Evolutionary conservation across 2,113 vertebrate genomes (phyloP).

Genomic region (Aptenodytes forsteri): DNA sequence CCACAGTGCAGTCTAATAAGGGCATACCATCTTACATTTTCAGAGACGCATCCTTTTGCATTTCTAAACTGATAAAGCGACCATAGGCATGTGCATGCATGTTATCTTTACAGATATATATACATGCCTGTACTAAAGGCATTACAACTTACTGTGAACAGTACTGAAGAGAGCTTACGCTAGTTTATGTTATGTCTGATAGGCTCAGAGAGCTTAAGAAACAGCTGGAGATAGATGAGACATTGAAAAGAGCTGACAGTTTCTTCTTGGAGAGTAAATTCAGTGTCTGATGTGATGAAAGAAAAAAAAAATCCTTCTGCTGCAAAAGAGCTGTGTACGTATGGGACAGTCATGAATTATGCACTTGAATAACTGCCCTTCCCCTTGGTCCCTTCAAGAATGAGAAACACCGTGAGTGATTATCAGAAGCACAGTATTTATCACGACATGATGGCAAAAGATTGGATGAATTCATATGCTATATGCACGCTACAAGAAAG

Average conservation of each 20-base stretch:
- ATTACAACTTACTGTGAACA: not conserved
- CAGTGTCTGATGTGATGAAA: not conserved
- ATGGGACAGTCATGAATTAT: not conserved
- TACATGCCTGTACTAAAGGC: not conserved
- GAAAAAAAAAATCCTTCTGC: not conserved
- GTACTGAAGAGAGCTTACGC: not conserved
- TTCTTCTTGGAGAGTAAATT: not conserved
- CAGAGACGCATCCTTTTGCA: not conserved
- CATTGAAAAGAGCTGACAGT: not conserved
- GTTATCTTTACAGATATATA: not conserved
- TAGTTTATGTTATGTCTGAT: not conserved
- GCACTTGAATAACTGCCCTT: not conserved
- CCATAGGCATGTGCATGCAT: too few species aligned
- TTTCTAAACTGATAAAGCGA: not conserved
- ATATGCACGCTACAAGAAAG: not conserved
- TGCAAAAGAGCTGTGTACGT: not conserved
- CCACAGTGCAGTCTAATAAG: not conserved
- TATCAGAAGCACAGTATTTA: not conserved
- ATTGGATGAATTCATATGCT: not conserved
- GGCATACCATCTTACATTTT: not conserved
- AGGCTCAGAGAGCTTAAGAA: not conserved
- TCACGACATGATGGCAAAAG: not conserved
- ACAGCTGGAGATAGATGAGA: not conserved
- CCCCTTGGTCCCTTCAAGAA: not conserved
- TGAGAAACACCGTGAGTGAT: not conserved